Base-by-base conservation (phyloP, 2,113 vertebrate genomes). In the Oncorhynchus mykiss region DNA sequence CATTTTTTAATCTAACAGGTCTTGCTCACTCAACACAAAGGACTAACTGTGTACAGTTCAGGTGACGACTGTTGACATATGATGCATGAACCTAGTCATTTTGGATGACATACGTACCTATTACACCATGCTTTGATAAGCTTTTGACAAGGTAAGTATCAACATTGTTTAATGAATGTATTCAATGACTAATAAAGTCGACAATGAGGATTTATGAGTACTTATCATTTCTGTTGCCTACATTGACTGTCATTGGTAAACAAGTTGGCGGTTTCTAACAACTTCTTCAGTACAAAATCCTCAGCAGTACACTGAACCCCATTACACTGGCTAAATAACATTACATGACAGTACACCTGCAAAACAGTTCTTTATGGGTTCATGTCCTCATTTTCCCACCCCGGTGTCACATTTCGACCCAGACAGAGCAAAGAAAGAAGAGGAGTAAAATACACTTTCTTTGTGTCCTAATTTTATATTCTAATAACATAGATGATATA, bases 1-100 rank as follows among this genome's bases (percentile, higher is more conserved):
- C 59, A 62, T 77, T 78, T 71, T 77, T 70, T 72, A 72, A 73
- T 80, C 73, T 83, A 27, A 67, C 27, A 71, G 20, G 24, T 77
- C 48, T 34, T 22, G 18, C 70, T 86, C 71, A 68, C 51, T 72
- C 20, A 29, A 76, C 68, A 82, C 80, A 84, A 76, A 65, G 76
- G 57, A 51, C 62, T 24, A 59, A 80, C 75, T 79, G 77, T 77
- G 67, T 65, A 76, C 54, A 59, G 18, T 57, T 22, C 34, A 78
- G 69, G 49, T 54, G 85, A 70, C 29, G 62, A 69, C 20, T 72
- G 57, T 29, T 24, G 29, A n/a, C 24, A 39, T 27, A 18, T 29
- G 75, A 71, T 64, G 71, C 57, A 18, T 5, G 51, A 66, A 24
- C 25, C 27, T 68, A 68, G 31, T 39, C 59, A 62, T 62, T 62